Base-by-base conservation (phyloP, 2,888 invertebrate genomes). In the Leucoma salicis region DNA sequence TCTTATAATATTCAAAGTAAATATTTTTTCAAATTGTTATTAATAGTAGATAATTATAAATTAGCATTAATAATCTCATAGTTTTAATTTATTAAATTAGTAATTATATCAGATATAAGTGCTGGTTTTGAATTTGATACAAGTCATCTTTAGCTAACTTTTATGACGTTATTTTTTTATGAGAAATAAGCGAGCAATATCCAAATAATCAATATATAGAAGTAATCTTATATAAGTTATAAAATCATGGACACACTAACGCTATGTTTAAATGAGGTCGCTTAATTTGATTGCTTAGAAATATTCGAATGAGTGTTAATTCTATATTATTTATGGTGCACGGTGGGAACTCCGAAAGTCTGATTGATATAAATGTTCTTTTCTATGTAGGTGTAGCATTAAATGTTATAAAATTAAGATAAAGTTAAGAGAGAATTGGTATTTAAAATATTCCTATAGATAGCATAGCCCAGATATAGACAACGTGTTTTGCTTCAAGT, bases 261-360 rank as follows among this genome's bases (percentile, higher is more conserved):
- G 16, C 13, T 16, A 47, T 42, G 39, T 61, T 40, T 45, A 51
- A 42, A 49, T 35, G 58, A 51, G 59, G 63, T 52, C 53, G 49
- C 33, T 42, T 44, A 44, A 62, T 62, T 58, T 53, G 51, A 60
- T 53, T 50, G 53, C 49, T 49, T 28, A 47, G 40, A 63, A 56
- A 53, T 59, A 48, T 61, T 50, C 53, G 46, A 57, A 57, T 63
- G 59, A 43, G 39, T 46, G 40, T 39, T 61, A 61, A 61, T 61
- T 41, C 60, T 54, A 61, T 63, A 41, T 63, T 54, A 61, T 61
- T 61, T 46, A 38, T 15, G 28, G 44, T 36, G 35, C 13, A 39
- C 46, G 60, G 46, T 61, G 61, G 57, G 63, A 61, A 61, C 39
- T 33, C 38, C 31, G 15, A 36, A 33, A 28, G 39, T 33, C 39